Conservation (phyloP, 2,888 invertebrate genomes). For the Polydrusus cervinus region DNA sequence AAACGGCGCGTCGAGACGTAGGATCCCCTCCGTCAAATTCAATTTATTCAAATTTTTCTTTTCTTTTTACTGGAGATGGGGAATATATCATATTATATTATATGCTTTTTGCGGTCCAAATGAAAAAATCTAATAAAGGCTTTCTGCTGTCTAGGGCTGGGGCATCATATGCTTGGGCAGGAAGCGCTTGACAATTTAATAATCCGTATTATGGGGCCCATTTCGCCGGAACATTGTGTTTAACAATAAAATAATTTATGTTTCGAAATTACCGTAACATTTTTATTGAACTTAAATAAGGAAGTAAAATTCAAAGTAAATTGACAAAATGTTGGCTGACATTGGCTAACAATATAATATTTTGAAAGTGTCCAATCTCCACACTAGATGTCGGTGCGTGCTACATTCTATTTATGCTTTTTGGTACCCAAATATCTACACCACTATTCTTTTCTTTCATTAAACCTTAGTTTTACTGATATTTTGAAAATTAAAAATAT, state of each 20-base stretch:
- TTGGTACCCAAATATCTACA: too few species aligned
- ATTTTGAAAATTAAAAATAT: too few species aligned
- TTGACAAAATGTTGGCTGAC: too few species aligned
- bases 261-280: background rate
- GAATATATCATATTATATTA: conserved; percentile 25
- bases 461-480: too few species aligned
- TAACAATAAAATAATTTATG: background rate
- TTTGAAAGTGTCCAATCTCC: too few species aligned
- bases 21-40: conserved; percentile 19
- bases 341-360: too few species aligned
- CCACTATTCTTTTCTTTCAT: too few species aligned
- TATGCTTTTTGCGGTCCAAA: conserved; percentile 23
- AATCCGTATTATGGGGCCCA: conserved; percentile 16
- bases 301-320: too few species aligned
- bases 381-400: too few species aligned
- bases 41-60: conserved; percentile 30
- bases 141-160: conserved; percentile 2
- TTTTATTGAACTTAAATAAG: too few species aligned
- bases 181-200: conserved; percentile 21
- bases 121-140: conserved; percentile 28
- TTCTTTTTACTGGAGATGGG: conserved; percentile 8
- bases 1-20: background rate
- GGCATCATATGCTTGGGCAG: conserved; percentile 13
- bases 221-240: background rate
- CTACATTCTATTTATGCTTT: too few species aligned